Base-by-base conservation (phyloP, 2,113 vertebrate species). In the Motacilla tschutschensis region DNA sequence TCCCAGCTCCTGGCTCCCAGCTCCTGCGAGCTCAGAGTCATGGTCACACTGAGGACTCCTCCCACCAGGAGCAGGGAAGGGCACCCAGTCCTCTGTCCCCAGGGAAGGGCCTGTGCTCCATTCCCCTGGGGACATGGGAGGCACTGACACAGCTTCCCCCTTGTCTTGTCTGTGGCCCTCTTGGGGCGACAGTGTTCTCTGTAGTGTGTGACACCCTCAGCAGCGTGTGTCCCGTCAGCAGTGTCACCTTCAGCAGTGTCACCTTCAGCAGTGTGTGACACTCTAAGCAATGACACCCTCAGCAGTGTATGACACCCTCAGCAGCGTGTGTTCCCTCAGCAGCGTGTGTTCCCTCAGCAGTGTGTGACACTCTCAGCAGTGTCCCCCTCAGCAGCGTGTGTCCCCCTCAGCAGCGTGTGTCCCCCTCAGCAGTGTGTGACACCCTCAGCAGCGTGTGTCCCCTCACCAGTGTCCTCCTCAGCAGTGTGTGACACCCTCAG, bases 21-120 rank as follows among this genome's bases (percentile, higher is more conserved):
- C 54, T 76, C 11, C 64, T 15, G 8, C 0, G 8, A 31, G 65
- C 58, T 51, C 1, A 0, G 55, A 31, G 58, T 35, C 22, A 2
- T 19, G 43, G 12, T 24, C 36, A 55, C n/a, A 13, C 15, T 43
- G 65, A 72, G 70, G 19, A 8, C 4, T 8, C 24, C 12, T 72
- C 28, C 77, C 10, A 3, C 3, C 1, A 1, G 44, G 29, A 40
- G 31, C 59, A 5, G 17, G 58, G 65, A 16, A 46, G 35, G 53
- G 29, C 5, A 2, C 13, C 12, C 5, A 6, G 40, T 31, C 5
- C 63, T 50, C 40, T 74, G 20, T 0, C 8, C 40, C 26, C 33
- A 13, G 13, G 40, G 17, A 31, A 9, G 21, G 33, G 8, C 5
- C 55, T 63, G 35, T 29, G 0, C 66, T 14, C 28, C 3, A 20